These are phyloP conservation scores for Drosophila ogumai DNA, from an alignment of 1,140 invertebrate genomes.

Conservation along the genomic window DNA sequence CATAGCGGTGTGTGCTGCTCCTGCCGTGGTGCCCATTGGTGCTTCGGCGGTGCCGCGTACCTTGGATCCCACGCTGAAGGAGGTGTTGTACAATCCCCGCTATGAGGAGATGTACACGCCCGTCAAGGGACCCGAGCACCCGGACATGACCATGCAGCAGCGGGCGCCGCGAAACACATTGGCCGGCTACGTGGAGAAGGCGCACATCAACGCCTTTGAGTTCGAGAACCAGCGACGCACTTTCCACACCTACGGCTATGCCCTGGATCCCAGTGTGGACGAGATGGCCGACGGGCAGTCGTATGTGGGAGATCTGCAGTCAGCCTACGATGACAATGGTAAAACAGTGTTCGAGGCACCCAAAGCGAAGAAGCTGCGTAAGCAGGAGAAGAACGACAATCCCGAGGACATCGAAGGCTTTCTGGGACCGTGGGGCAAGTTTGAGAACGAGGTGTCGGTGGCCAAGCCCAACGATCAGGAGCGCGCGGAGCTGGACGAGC, in stretches of 20 bases:
- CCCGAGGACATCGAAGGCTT: constrained; percentile 97
- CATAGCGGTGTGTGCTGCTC: constrained; percentile 91
- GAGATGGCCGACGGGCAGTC: constrained; percentile 87
- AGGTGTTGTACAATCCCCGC: constrained; percentile 96
- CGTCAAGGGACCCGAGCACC: constrained; percentile 95
- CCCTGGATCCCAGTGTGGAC: constrained; percentile 96
- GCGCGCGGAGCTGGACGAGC: constrained; percentile 95
- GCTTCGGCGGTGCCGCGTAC: constrained; percentile 87
- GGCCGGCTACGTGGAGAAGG: constrained; percentile 97
- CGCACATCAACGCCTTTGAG: constrained; percentile 98
- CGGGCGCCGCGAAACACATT: constrained; percentile 95
- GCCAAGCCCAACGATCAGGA: constrained; percentile 96
- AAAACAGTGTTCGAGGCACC: constrained; percentile 96
- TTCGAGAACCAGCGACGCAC: constrained; percentile 99
- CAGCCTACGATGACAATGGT: constrained; percentile 88
- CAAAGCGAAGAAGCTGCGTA: constrained; percentile 93
- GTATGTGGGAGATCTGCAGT: constrained; percentile 88
- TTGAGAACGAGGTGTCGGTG: constrained; percentile 94
- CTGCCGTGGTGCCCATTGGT: constrained; percentile 90
- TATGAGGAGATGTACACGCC: constrained; percentile 98
- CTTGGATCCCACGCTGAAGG: constrained; percentile 91
- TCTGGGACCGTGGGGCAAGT: constrained; percentile 98
- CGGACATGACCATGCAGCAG: constrained; percentile 95
- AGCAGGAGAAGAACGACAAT: constrained; percentile 95
- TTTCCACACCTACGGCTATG: constrained; percentile 98